phyloP scores from a whole-genome alignment of 2,113 vertebrate species.

The Psettodes erumei region DNA sequence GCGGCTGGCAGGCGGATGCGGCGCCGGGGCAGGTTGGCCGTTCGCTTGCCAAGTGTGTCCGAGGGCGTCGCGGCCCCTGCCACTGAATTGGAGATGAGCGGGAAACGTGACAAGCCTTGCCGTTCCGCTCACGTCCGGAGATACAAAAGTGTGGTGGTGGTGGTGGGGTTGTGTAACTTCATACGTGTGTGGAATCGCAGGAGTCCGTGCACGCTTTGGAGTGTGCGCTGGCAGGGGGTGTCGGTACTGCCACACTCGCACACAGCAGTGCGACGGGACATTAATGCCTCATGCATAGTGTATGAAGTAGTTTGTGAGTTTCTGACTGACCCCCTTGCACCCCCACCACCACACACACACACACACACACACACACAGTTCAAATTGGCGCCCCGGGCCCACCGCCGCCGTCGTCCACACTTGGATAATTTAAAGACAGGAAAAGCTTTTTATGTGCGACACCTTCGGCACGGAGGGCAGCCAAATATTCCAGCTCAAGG shows the following conservation, averaged over 20 bases:
- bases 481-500: conserved; percentile 59
- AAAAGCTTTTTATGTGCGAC: conserved; percentile 58
- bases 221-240: conserved; percentile 14
- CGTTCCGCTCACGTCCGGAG: conserved; percentile 66
- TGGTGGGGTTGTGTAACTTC: conserved; percentile 52
- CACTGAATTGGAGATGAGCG: conserved; percentile 75
- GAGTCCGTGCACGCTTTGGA: conserved; percentile 1
- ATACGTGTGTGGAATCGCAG: conserved; percentile 37
- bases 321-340: conserved; percentile 66
- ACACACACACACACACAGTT: conserved; percentile 52
- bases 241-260: conserved; percentile 24
- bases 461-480: conserved; percentile 48
- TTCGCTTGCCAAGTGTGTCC: conserved; percentile 77
- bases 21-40: conserved; percentile 74
- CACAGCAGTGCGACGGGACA: conserved; percentile 39
- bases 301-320: conserved; percentile 62
- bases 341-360: too few species aligned
- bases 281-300: conserved; percentile 72
- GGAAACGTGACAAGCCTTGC: conserved; percentile 73
- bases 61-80: conserved; percentile 71
- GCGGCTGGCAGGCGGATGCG: conserved; percentile 65
- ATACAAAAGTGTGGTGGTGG: conserved; percentile 52
- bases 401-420: conserved; percentile 52
- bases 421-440: conserved; percentile 69
- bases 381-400: conserved; percentile 48